Conservation (phyloP, 2,113 vertebrate species). For the Sorex fumeus region DNA sequence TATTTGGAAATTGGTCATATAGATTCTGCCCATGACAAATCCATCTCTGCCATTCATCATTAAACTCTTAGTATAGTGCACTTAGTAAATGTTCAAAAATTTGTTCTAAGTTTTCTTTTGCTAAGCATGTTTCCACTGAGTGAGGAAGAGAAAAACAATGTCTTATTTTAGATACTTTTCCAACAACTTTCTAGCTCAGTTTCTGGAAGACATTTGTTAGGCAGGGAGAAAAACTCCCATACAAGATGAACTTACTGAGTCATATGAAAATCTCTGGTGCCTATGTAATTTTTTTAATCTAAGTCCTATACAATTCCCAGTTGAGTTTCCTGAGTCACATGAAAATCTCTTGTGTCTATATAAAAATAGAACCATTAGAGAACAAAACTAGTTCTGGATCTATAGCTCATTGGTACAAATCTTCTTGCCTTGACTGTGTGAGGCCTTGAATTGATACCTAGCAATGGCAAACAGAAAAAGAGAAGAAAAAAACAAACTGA, state of each 20-base stretch:
- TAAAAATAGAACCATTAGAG: not conserved
- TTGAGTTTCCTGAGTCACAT: not conserved
- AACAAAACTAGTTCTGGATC: too few species aligned
- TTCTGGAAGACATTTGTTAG: not conserved
- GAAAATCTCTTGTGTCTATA: not conserved
- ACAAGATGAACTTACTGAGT: not conserved
- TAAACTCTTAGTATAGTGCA: not conserved
- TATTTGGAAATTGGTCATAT: accelerated
- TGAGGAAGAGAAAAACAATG: not conserved
- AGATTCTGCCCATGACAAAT: not conserved
- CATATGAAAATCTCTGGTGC: not conserved
- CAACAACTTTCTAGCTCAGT: not conserved
- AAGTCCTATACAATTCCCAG: not conserved
- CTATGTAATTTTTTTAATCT: too few species aligned
- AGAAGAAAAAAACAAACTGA: not conserved
- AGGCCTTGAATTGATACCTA: too few species aligned
- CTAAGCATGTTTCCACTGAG: not conserved
- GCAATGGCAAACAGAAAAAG: too few species aligned
- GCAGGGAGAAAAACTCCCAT: not conserved
- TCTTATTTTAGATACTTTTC: not conserved
- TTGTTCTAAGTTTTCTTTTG: not conserved
- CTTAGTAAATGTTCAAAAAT: not conserved
- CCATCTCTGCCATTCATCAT: too few species aligned
- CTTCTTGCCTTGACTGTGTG: too few species aligned
- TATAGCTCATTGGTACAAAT: too few species aligned